A percentile compares a stretch with the other conserved stretches of the same genome.
These are phyloP conservation scores for Coptotermes formosanus DNA, from an alignment of 1,140 invertebrate species.

Conservation along the genomic window DNA sequence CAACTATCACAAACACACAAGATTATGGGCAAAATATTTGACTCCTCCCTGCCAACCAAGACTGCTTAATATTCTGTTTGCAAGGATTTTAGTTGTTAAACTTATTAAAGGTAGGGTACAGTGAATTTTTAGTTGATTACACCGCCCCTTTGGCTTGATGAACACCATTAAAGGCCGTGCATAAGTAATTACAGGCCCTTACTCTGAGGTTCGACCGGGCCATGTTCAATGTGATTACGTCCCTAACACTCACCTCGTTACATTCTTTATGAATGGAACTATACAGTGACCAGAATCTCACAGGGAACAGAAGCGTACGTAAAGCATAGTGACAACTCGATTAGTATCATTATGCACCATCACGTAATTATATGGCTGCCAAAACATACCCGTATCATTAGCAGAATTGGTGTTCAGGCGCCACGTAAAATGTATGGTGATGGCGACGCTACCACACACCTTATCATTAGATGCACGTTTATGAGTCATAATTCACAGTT, in stretches of 20 bases:
- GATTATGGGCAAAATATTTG: too few species aligned
- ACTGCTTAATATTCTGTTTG: not conserved
- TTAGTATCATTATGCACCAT: not conserved
- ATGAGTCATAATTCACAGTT: not conserved
- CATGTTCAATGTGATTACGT: not conserved
- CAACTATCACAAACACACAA: too few species aligned
- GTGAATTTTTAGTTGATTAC: not conserved
- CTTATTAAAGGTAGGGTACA: not conserved
- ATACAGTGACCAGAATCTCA: not conserved
- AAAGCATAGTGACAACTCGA: not conserved
- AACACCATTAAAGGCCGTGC: not conserved
- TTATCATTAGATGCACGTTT: not conserved
- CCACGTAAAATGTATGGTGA: not conserved
- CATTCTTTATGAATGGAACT: not conserved
- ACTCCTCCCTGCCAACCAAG: not conserved
- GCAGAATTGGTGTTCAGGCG: not conserved
- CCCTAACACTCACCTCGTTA: not conserved
- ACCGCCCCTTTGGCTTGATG: not conserved
- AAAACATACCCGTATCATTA: constrained; percentile 3
- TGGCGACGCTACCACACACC: not conserved
- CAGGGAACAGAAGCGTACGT: not conserved
- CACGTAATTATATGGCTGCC: constrained; percentile 3
- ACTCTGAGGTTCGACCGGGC: not conserved
- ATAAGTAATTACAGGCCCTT: not conserved
- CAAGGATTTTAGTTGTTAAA: not conserved